These are phyloP conservation scores for Hydrochoerus hydrochaeris DNA, from an alignment of 2,113 vertebrate species.

Conservation along the genomic window DNA sequence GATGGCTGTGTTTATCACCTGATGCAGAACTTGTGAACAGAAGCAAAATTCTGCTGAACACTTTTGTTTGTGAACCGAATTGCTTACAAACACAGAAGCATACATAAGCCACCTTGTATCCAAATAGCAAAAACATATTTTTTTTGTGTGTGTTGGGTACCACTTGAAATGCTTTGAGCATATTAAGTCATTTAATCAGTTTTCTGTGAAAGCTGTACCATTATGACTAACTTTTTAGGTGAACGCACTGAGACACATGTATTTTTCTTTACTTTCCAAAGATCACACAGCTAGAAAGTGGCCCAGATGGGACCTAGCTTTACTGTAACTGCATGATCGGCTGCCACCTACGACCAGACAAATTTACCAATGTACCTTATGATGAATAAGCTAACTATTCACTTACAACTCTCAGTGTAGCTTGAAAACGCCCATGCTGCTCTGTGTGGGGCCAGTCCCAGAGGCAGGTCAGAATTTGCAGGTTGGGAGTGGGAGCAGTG, in stretches of 20 bases:
- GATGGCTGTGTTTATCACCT: neutral
- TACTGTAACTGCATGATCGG: too few species aligned
- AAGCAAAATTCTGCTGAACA: neutral
- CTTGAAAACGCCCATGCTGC: rapidly evolving
- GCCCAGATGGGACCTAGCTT: neutral
- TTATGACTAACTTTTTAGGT: neutral
- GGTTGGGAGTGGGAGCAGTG: neutral
- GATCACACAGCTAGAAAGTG: neutral
- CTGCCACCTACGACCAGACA: neutral
- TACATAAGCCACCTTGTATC: neutral
- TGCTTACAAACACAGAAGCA: neutral
- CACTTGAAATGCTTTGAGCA: neutral
- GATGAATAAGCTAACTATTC: neutral
- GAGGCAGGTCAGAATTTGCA: neutral
- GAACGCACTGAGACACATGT: neutral
- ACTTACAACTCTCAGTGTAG: neutral
- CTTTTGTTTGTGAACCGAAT: neutral
- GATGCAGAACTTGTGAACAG: neutral
- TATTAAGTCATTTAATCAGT: neutral
- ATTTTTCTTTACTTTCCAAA: neutral
- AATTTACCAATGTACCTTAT: neutral
- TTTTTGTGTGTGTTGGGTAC: neutral
- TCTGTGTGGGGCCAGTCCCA: neutral
- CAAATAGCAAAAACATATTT: neutral
- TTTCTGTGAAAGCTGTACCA: neutral